Evolutionary conservation across 2,797 vertebrate species (phyloP), one percentile per base, ranked within the genome.

Genomic region (Takifugu rubripes): DNA sequence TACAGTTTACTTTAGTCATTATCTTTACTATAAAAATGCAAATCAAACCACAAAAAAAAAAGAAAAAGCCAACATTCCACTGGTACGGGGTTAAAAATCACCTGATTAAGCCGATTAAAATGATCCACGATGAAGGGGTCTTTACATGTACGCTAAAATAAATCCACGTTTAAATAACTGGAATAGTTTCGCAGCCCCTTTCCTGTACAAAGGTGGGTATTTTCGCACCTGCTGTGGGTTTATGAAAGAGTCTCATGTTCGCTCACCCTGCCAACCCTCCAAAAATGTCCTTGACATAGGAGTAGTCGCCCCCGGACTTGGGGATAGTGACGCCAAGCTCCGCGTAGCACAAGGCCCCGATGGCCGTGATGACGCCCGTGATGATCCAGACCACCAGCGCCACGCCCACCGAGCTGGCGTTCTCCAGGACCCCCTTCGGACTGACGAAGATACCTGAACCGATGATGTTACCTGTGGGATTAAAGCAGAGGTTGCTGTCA

Each of bases 401-500:
- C 52, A 96, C 72, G 16, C 95, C 95, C 74, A 96, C 95, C 0
- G 94, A 95, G 77, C 94, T 95, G 1, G 93, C 94, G 1, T 96
- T 95, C 84, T 96, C 95, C 89, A 97, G 51, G 61, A 97, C 95
- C 0, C 95, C 95, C 81, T 96, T 96, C 0, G 95, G 95, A 2
- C 95, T 96, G 57, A 97, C 95, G 26, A 97, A 97, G 87, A 97
- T 96, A 62, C 95, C 95, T 0, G 95, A 97, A 66, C 95, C 95
- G 1, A 97, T 97, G 56, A 97, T 97, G 84, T 97, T 97, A 68
- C 95, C 95, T 97, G 77, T 31, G 21, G 16, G 25, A 6, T 46
- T 5, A 46, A 46, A 21, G 44, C 33, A 36, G 12, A 40, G 36
- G 36, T 40, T 33, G 31, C 31, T 27, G 29, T 31, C 29, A 31